A percentile compares a stretch with the other conserved stretches of the same genome.
These are phyloP conservation scores for Proales similis DNA, from an alignment of 1,140 invertebrate species.

Conservation along the genomic window DNA sequence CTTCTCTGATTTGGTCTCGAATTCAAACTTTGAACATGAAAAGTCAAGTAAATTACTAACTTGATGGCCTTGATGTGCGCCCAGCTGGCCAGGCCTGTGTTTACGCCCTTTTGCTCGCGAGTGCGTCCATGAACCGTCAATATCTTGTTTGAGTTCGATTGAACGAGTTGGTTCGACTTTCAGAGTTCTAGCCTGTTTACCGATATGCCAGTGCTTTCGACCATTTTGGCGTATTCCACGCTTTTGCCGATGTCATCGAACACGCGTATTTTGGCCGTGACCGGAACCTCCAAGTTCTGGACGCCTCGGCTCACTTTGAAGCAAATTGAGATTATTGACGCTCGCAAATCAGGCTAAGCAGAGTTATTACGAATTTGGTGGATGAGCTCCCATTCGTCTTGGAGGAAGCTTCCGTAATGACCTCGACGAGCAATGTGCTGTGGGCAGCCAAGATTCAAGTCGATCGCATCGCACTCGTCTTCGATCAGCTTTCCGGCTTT, in stretches of 20 bases:
- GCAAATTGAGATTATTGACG: slow-evolving; percentile 20
- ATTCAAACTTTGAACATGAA: background rate
- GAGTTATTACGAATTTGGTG: slow-evolving; percentile 57
- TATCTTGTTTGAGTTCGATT: slow-evolving; percentile 52
- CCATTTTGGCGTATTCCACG: slow-evolving; percentile 81
- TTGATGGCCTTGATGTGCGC: slow-evolving; percentile 80
- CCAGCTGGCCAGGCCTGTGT: slow-evolving; percentile 92
- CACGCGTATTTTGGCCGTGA: slow-evolving; percentile 90
- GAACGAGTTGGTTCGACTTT: background rate
- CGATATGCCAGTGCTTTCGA: slow-evolving; percentile 83
- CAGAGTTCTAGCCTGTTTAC: slow-evolving; percentile 40
- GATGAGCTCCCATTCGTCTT: slow-evolving; percentile 82
- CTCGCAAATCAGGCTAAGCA: slow-evolving; percentile 57
- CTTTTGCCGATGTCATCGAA: slow-evolving; percentile 81
- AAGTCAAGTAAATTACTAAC: slow-evolving; percentile 51
- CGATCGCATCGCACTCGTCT: slow-evolving; percentile 79
- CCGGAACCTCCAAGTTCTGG: slow-evolving; percentile 60
- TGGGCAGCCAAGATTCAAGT: slow-evolving; percentile 96
- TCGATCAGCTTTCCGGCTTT: slow-evolving; percentile 78
- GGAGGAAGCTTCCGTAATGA: slow-evolving; percentile 71
- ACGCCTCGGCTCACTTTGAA: slow-evolving; percentile 37
- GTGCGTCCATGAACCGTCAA: slow-evolving; percentile 92
- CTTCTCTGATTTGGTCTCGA: slow-evolving; percentile 61
- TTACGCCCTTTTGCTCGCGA: slow-evolving; percentile 84
- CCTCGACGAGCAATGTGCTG: slow-evolving; percentile 87